These are phyloP conservation scores for Halichondria panicea DNA, from an alignment of 37 sponge, comb jelly and placozoan species.

Conservation along the genomic window DNA sequence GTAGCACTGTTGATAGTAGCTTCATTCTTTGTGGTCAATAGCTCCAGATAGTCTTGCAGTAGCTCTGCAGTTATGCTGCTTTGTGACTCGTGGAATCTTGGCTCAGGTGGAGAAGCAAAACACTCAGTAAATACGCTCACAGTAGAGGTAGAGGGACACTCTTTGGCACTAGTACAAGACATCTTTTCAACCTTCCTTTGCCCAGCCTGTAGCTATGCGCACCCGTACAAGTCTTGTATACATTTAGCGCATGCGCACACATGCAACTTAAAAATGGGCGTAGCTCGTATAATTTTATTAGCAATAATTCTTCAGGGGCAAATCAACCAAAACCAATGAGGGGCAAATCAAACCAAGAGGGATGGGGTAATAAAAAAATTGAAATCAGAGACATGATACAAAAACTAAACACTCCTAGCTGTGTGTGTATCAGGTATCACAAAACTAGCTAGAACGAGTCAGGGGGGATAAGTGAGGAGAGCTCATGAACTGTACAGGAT, in stretches of 20 bases:
- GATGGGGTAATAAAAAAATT: not conserved
- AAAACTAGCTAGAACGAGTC: not conserved
- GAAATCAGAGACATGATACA: too few species aligned
- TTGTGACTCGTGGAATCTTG: slow-evolving; percentile 53
- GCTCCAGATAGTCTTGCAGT: slow-evolving; percentile 42
- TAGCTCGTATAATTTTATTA: not conserved
- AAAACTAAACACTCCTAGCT: not conserved
- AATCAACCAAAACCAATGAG: not conserved
- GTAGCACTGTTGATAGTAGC: not conserved
- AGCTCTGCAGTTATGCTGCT: slow-evolving; percentile 27
- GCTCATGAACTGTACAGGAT: slow-evolving; percentile 30
- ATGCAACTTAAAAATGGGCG: not conserved
- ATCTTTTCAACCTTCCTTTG: not conserved
- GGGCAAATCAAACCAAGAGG: not conserved
- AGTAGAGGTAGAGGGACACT: not conserved
- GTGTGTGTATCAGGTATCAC: not conserved
- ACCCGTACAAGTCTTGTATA: not conserved
- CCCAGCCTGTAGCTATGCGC: not conserved
- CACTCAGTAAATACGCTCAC: not conserved
- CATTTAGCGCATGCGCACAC: not conserved
- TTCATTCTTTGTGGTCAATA: slow-evolving; percentile 43
- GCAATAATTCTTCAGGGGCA: slow-evolving; percentile 4
- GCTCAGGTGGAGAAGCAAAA: slow-evolving; percentile 77
- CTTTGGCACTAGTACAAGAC: not conserved
- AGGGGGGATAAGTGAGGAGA: not conserved